phyloP scores from a whole-genome alignment of 2,888 invertebrate genomes.

The Chloroclystis v-ata region DNA sequence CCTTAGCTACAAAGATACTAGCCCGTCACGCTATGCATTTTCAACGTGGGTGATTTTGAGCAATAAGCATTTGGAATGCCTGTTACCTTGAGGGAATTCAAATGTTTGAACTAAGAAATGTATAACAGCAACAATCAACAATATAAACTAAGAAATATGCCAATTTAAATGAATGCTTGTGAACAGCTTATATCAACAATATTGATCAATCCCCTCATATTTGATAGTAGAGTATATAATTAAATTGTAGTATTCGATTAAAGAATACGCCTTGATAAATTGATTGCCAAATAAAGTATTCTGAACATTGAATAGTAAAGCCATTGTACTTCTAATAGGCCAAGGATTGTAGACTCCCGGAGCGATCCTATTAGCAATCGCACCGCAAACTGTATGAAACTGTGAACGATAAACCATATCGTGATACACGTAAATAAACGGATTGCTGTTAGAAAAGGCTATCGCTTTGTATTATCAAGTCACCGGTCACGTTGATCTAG shows the following conservation, averaged over 20 bases:
- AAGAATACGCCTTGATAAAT: too few species aligned
- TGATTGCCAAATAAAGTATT: too few species aligned
- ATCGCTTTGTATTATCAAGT: neutral
- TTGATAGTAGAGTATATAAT: too few species aligned
- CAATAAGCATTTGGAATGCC: constrained; percentile 59
- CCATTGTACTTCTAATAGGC: neutral
- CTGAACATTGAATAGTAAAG: neutral
- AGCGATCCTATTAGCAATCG: constrained; percentile 8
- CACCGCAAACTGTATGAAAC: constrained; percentile 2
- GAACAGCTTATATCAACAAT: too few species aligned
- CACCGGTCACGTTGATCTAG: constrained; percentile 1
- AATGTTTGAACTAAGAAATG: constrained; percentile 41
- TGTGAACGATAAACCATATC: constrained; percentile 4
- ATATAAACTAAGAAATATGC: too few species aligned
- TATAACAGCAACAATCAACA: constrained; percentile 30
- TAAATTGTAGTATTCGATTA: too few species aligned
- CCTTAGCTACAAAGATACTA: neutral
- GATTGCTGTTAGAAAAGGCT: neutral
- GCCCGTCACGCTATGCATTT: constrained; percentile 41
- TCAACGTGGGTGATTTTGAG: constrained; percentile 45
- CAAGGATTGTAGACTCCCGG: constrained; percentile 6
- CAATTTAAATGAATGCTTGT: too few species aligned
- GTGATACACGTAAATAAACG: neutral
- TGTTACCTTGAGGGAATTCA: constrained; percentile 39
- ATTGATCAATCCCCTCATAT: too few species aligned